Evolutionary conservation across 2,888 invertebrate species (phyloP), one percentile per base, ranked within the genome.

Genomic region (Melieria omissa): DNA sequence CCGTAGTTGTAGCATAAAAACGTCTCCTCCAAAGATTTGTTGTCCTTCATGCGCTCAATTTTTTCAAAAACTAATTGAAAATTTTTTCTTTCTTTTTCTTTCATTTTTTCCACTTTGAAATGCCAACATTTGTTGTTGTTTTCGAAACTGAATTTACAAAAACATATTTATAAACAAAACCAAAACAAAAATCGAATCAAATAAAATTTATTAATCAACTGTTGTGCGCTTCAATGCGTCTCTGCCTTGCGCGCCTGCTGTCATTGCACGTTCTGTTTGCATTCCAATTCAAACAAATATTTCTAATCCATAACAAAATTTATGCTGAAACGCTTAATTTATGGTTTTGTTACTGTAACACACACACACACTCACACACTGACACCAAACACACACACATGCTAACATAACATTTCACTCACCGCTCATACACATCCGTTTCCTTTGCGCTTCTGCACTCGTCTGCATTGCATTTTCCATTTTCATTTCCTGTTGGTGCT

Each of bases 11-110:
- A 29, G 29, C 29, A 29, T 29, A 29, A 29, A 29, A 29, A 29
- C 29, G 29, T 29, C 29, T 29, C 29, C 29, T 29, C 29, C 29
- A 29, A 29, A 29, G 29, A 29, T 29, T 29, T 29, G 29, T 29
- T 29, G 29, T 29, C 29, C 29, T 29, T 29, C 29, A 29, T 29
- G 29, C 29, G 29, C 29, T 29, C 29, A 29, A 29, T 29, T 29
- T 29, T 29, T 29, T 29, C 29, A 60, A 52, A 67, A 61, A 67
- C 67, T 67, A 67, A 67, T 67, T 67, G 67, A 58, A 67, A 74
- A 75, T 78, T 77, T 77, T 78, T 77, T 74, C 74, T 70, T 73
- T 75, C 75, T 78, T 79, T 78, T 78, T 77, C 76, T 78, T 77
- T 77, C 75, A 77, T 78, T 77, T 78, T 77, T 76, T 76, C 74